phyloP scores from a whole-genome alignment of 2,113 vertebrate genomes.

The Actenoides lindsayi region DNA sequence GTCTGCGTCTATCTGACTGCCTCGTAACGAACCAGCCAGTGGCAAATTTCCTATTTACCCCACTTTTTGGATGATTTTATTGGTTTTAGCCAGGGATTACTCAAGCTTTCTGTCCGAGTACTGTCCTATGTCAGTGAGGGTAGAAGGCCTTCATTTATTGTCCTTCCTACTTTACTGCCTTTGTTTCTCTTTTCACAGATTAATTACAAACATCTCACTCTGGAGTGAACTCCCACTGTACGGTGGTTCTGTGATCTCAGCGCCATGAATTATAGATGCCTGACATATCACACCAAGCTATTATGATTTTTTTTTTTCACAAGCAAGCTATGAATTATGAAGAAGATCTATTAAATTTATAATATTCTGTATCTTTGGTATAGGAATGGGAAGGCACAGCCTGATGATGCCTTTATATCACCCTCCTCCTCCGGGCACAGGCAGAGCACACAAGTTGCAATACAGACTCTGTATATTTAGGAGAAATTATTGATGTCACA shows the following conservation, averaged over 20 bases:
- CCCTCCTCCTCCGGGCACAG: rapidly evolving
- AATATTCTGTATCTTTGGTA: slow-evolving; percentile 37
- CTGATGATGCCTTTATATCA: neutral
- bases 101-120: neutral
- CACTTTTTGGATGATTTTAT: neutral
- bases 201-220: slow-evolving; percentile 62
- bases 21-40: neutral
- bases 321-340: slow-evolving; percentile 71
- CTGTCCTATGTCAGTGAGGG: neutral
- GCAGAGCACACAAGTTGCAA: neutral
- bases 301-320: slow-evolving; percentile 73
- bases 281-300: slow-evolving; percentile 76
- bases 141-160: neutral
- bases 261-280: slow-evolving; percentile 68
- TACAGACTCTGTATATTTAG: neutral
- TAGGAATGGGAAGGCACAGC: neutral
- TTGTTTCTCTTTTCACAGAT: slow-evolving; percentile 54
- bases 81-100: neutral
- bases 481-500: neutral
- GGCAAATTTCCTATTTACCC: neutral
- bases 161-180: slow-evolving; percentile 20
- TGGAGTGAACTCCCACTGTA: slow-evolving; percentile 15
- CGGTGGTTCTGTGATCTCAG: slow-evolving; percentile 60
- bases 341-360: slow-evolving; percentile 51
- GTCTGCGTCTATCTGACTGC: rapidly evolving